Conservation (phyloP, 2,113 vertebrate species). For the Passer domesticus region DNA sequence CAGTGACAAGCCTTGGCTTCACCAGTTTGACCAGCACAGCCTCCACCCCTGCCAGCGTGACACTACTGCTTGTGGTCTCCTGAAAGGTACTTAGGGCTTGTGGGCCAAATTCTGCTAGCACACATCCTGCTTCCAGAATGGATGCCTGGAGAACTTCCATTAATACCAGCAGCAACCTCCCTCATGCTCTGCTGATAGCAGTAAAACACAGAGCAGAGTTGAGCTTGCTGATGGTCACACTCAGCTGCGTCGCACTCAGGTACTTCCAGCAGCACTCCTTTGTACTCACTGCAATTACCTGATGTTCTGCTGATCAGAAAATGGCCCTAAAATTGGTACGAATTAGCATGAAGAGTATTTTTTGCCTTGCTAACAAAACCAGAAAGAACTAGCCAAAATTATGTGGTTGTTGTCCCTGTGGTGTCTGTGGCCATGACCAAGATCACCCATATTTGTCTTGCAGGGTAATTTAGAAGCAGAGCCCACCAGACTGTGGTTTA, state of each 20-base stretch:
- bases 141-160: background rate
- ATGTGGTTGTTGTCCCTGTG: background rate
- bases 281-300: background rate
- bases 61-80: slow-evolving; percentile 14
- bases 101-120: slow-evolving; percentile 44
- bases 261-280: background rate
- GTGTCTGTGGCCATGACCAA: slow-evolving; percentile 4
- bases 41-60: background rate
- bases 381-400: slow-evolving; percentile 22
- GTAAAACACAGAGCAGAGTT: background rate
- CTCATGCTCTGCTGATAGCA: background rate
- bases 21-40: background rate
- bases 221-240: background rate
- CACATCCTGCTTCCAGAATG: background rate
- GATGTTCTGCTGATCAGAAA: slow-evolving; percentile 31
- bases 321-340: slow-evolving; percentile 9
- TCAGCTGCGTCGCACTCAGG: background rate
- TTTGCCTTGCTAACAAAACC: slow-evolving; percentile 34
- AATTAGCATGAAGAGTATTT: background rate
- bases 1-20: background rate
- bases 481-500: background rate
- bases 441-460: slow-evolving; percentile 4
- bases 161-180: background rate
- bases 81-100: background rate
- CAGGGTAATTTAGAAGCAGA: slow-evolving; percentile 26